These are phyloP conservation scores for Encarsia formosa DNA, from an alignment of 2,888 invertebrate species.

Conservation along the genomic window DNA sequence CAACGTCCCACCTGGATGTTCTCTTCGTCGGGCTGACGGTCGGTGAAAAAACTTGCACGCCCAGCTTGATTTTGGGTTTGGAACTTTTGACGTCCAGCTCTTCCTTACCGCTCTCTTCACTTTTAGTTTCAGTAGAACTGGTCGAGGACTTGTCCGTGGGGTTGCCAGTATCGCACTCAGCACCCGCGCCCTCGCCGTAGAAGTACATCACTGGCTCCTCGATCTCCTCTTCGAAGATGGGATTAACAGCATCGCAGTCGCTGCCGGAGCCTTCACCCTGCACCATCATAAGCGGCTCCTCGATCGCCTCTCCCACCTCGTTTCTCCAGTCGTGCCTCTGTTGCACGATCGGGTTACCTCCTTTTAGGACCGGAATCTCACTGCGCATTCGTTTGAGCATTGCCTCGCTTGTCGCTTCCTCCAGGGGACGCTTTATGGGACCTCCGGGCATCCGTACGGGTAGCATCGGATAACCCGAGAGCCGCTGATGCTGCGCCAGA, in stretches of 20 bases:
- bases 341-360: slow-evolving; percentile 27
- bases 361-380: slow-evolving; percentile 40
- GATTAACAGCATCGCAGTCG: slow-evolving; percentile 58
- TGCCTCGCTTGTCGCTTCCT: slow-evolving; percentile 32
- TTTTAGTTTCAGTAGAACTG: slow-evolving; percentile 3
- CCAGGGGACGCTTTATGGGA: slow-evolving; percentile 39
- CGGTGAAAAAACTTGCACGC: slow-evolving; percentile 45
- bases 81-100: slow-evolving; percentile 4
- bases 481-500: slow-evolving; percentile 26
- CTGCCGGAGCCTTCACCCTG: slow-evolving; percentile 67
- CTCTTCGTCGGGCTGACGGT: slow-evolving; percentile 37
- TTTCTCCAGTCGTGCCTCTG: slow-evolving; percentile 42
- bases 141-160: slow-evolving; percentile 37
- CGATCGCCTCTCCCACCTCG: slow-evolving; percentile 63
- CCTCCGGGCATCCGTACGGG: slow-evolving; percentile 40
- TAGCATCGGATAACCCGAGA: slow-evolving; percentile 45
- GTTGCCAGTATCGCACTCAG: slow-evolving; percentile 72
- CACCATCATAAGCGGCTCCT: slow-evolving; percentile 69
- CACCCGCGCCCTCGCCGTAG: slow-evolving; percentile 69
- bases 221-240: slow-evolving; percentile 63
- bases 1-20: slow-evolving; percentile 53
- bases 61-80: slow-evolving; percentile 45
- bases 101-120: background rate
- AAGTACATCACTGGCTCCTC: slow-evolving; percentile 69
- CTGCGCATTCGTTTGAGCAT: slow-evolving; percentile 43